Evolutionary conservation across 2,797 vertebrate genomes (phyloP).

Genomic region (Anguilla megastoma): DNA sequence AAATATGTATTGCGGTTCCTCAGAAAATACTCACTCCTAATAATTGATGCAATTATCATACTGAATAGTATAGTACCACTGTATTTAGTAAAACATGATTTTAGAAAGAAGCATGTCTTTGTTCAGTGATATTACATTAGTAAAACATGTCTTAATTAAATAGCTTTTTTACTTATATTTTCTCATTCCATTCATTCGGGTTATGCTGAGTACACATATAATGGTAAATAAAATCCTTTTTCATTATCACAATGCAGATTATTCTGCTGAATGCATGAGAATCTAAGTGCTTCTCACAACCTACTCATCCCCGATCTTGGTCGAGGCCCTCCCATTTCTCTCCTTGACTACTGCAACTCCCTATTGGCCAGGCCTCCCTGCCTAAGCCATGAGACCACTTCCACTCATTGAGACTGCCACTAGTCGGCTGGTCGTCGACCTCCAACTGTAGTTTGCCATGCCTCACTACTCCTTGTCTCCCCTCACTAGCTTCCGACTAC

Average conservation of each 20-base stretch:
- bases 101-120: background rate
- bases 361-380: background rate
- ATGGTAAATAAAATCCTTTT: background rate
- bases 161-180: background rate
- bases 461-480: slow-evolving; percentile 10
- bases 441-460: background rate
- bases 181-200: background rate
- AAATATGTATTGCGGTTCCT: background rate
- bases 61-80: background rate
- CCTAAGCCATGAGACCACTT: background rate
- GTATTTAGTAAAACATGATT: background rate
- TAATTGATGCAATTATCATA: background rate
- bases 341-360: background rate
- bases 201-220: background rate
- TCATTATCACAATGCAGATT: background rate
- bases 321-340: background rate
- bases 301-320: background rate
- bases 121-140: background rate
- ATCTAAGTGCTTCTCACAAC: background rate
- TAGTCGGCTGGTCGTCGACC: background rate
- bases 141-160: background rate
- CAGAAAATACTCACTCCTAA: background rate
- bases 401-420: background rate
- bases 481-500: slow-evolving; percentile 13
- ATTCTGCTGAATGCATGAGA: background rate